Evolutionary conservation across 2,888 invertebrate genomes (phyloP).

Genomic region (Netelia fuscicornis): DNA sequence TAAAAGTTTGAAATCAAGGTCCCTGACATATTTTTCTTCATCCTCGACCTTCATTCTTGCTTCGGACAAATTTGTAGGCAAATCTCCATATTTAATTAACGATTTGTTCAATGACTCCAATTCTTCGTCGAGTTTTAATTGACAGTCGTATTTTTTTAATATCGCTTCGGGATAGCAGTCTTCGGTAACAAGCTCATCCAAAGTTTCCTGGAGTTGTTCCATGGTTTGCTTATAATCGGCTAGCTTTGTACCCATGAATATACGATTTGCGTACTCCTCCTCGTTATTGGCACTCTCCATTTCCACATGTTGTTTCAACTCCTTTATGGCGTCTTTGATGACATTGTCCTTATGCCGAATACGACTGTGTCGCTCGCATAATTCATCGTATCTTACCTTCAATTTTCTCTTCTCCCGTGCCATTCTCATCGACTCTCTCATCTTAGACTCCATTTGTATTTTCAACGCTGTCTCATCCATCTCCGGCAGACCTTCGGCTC

Average conservation of each 20-base stretch:
- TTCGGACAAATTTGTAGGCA: slow-evolving; percentile 80
- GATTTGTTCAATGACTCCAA: slow-evolving; percentile 73
- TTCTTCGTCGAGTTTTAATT: slow-evolving; percentile 74
- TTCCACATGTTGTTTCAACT: slow-evolving; percentile 69
- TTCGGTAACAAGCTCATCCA: slow-evolving; percentile 72
- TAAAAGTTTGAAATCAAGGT: slow-evolving; percentile 72
- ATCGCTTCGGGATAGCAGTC: slow-evolving; percentile 75
- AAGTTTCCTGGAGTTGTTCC: slow-evolving; percentile 72
- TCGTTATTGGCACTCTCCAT: slow-evolving; percentile 69
- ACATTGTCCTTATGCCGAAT: slow-evolving; percentile 74
- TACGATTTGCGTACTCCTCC: slow-evolving; percentile 71
- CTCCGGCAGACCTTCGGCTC: slow-evolving; percentile 74
- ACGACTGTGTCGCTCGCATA: slow-evolving; percentile 72
- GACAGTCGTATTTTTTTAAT: slow-evolving; percentile 75
- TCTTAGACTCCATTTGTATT: slow-evolving; percentile 72
- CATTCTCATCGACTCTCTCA: slow-evolving; percentile 72
- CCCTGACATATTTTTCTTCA: slow-evolving; percentile 76
- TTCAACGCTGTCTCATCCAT: slow-evolving; percentile 73
- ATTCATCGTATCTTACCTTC: slow-evolving; percentile 72
- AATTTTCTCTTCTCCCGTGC: slow-evolving; percentile 74
- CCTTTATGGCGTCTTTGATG: slow-evolving; percentile 70
- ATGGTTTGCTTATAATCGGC: slow-evolving; percentile 76
- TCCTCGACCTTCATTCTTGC: slow-evolving; percentile 79
- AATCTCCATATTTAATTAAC: slow-evolving; percentile 76
- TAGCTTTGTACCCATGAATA: slow-evolving; percentile 75